Conservation (phyloP, 2,797 vertebrate species). For the Erpetoichthys calabaricus region DNA sequence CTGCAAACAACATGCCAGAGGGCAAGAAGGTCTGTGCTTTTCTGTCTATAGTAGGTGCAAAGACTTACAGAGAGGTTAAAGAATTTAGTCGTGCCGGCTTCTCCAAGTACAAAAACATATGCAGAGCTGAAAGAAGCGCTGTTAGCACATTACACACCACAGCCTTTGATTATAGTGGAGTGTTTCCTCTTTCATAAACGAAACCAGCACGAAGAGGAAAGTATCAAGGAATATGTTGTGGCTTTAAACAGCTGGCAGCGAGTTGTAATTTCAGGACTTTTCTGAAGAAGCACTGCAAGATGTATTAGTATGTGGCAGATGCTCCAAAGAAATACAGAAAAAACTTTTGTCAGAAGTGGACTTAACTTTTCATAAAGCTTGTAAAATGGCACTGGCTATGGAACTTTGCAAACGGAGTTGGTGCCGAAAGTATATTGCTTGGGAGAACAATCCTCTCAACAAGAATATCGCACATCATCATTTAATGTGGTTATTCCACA, state of each 20-base stretch:
- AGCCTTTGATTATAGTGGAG: not conserved
- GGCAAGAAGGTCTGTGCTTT: not conserved
- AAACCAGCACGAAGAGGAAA: not conserved
- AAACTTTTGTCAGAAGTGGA: not conserved
- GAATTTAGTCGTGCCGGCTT: not conserved
- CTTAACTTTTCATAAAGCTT: not conserved
- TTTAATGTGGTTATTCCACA: too few species aligned
- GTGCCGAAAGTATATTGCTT: not conserved
- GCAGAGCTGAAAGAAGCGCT: not conserved
- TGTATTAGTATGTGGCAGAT: not conserved
- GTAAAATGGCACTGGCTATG: not conserved
- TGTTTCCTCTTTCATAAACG: not conserved
- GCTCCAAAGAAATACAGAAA: not conserved
- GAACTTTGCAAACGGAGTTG: not conserved
- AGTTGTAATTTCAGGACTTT: not conserved
- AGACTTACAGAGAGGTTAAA: not conserved
- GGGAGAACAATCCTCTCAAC: too few species aligned
- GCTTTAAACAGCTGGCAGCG: not conserved
- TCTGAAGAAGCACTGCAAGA: not conserved
- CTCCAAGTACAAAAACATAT: not conserved
- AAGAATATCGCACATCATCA: too few species aligned
- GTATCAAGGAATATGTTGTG: not conserved
- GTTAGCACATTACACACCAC: not conserved
- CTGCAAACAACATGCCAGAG: not conserved
- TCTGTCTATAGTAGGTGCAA: too few species aligned